A percentile compares a stretch with the other conserved stretches of the same genome.
Evolutionary conservation across 2,113 vertebrate species (phyloP).

Genomic region (Microcebus tavaratra): DNA sequence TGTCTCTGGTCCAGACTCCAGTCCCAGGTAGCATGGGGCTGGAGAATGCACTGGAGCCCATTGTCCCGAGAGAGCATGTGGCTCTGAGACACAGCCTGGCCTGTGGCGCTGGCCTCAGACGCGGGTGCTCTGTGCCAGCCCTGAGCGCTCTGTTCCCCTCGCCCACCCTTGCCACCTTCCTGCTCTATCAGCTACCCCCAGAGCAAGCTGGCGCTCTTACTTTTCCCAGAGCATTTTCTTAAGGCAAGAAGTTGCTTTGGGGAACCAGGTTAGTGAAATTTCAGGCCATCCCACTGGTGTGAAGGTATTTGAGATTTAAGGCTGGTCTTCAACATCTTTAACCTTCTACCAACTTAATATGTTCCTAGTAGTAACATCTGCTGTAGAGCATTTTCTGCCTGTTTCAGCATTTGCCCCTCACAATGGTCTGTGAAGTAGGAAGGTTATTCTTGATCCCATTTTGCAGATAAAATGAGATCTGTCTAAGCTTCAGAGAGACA

Average conservation of each 20-base stretch:
- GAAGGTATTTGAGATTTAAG: neutral
- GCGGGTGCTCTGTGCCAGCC: neutral
- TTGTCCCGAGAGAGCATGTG: neutral
- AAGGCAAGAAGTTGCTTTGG: neutral
- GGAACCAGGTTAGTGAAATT: neutral
- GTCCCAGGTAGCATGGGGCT: neutral
- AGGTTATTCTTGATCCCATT: neutral
- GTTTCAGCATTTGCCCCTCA: neutral
- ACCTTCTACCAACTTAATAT: neutral
- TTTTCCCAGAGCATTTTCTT: neutral
- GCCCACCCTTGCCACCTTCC: neutral
- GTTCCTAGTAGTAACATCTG: neutral
- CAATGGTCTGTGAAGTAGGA: neutral
- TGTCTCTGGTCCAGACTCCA: neutral
- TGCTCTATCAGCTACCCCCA: neutral
- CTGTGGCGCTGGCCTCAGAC: neutral
- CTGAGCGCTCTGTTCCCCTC: neutral
- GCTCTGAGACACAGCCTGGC: neutral
- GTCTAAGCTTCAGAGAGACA: neutral
- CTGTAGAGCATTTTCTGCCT: neutral
- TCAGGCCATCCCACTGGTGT: neutral
- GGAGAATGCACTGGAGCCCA: neutral
- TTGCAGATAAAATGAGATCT: neutral
- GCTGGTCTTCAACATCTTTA: neutral
- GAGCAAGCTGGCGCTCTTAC: neutral